Evolutionary conservation across 1,140 invertebrate genomes (phyloP), one percentile per base, ranked within the genome.

Genomic region (Catajapyx aquilonaris): DNA sequence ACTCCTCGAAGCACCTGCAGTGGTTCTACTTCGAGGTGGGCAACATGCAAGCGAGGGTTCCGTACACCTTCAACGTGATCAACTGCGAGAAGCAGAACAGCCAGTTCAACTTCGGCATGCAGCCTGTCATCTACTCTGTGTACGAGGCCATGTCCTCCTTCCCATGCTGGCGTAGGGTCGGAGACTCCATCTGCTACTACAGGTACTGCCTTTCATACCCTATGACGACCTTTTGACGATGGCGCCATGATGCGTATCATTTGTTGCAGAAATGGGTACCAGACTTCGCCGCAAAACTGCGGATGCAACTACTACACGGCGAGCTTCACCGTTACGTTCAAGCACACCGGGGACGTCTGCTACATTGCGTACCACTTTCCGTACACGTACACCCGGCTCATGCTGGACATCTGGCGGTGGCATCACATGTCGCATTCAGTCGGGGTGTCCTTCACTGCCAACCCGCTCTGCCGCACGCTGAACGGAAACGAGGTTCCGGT

Each of bases 1-100:
- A 88, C 55, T 78, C 76, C 17, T 60, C 56, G 5, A 71, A 72
- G 37, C 69, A 85, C 44, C 76, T 80, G 48, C 81, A 88, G 45
- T 93, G 86, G 86, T 93, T 90, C 57, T 93, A 91, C 58, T 93
- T 91, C 54, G 73, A 83, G 62, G 73, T 91, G 11, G 73, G 72
- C 15, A 80, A 81, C 49, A 87, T 85, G 73, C 63, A 73, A 37
- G 62, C 70, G 17, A 62, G 65, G 31, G 52, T 64, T 1, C 59
- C 70, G 0, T 91, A 91, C 49, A 70, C 73, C 18, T 88, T 93
- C 56, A 88, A 90, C 56, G 83, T 93, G 25, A 68, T 90, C 33
- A 91, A 93, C 58, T 85, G 81, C 61, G 76, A 87, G 49, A 90
- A 90, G 55, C 65, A 70, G 13, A 81, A 81, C 56, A 86, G 80